Base-by-base conservation (phyloP, 2,888 invertebrate genomes). In the Anorthoa munda region DNA sequence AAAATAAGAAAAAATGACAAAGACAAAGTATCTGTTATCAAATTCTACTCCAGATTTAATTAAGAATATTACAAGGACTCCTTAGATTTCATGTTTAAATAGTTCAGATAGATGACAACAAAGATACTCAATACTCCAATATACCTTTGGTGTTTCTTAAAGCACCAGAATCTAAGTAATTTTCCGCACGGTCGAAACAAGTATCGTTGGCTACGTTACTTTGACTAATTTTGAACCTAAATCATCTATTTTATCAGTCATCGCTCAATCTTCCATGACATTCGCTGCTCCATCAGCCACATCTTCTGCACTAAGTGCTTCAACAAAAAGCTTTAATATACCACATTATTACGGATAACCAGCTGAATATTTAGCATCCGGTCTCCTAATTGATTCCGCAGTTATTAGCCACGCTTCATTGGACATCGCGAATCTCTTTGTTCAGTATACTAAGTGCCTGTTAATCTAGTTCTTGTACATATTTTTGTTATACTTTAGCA, bases 381-480 rank as follows among this genome's bases (percentile, higher is more conserved):
- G 71, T 21, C 69, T 51, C 31, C 60, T 83, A 83, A 83, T 85
- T 83, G 85, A 83, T 83, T 83, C 79, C 60, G 71, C 63, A 66
- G 79, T 75, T 67, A 82, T 83, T 85, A 83, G 79, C 61, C 21
- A 21, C 83, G 79, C 83, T 75, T 75, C 75, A 83, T 75, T 70
- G 65, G 45, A 39, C 66, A 70, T 73, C 23, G 63, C 23, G 23
- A 69, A 69, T 74, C 55, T 61, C 85, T 85, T 78, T 85, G 85
- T 85, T 85, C 71, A 84, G 71, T 81, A 71, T 55, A 67, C 66
- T 75, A 81, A 75, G 81, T 67, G 81, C 56, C 53, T 39, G 81
- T 60, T 51, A 23, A 81, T 84, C 67, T 70, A 53, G 65, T 83
- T 72, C 67, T 66, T 83, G 61, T 56, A 21, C 18, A 72, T 59